Evolutionary conservation across 2,888 invertebrate species (phyloP).

Genomic region (Melanostoma scalare): DNA sequence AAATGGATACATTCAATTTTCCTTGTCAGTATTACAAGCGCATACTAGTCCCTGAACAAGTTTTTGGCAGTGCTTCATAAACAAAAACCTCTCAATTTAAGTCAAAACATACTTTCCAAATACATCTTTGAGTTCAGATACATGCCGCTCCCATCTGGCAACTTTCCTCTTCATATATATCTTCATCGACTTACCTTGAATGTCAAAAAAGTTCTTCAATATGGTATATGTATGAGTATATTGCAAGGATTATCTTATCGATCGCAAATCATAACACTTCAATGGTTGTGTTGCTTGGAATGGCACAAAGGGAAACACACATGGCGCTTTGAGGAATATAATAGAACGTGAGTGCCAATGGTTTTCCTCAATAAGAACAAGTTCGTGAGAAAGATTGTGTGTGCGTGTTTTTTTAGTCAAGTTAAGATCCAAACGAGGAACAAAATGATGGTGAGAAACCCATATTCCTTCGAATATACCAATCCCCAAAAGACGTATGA

Average conservation of each 20-base stretch:
- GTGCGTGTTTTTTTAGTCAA: not conserved
- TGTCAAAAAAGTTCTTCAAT: conserved; percentile 51
- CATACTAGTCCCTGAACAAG: too few relatives aligned
- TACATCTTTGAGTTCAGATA: not conserved
- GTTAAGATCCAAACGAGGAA: not conserved
- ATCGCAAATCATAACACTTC: conserved; percentile 48
- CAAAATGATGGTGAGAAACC: not conserved
- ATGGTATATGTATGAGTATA: not conserved
- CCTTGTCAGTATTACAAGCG: too few relatives aligned
- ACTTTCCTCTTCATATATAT: conserved; percentile 20
- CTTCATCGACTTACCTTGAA: conserved; percentile 40
- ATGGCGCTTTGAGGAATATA: not conserved
- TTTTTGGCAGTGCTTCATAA: too few relatives aligned
- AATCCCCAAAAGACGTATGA: not conserved
- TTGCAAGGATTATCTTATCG: conserved; percentile 59
- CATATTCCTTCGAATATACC: not conserved
- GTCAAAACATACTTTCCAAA: too few relatives aligned
- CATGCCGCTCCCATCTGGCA: conserved; percentile 12
- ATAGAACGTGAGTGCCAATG: not conserved
- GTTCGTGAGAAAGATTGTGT: not conserved
- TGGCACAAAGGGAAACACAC: not conserved
- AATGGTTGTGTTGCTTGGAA: conserved; percentile 29
- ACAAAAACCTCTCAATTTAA: too few relatives aligned
- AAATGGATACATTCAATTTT: too few relatives aligned
- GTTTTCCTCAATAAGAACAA: not conserved